Evolutionary conservation across 2,113 vertebrate genomes (phyloP), one percentile per base, ranked within the genome.

Genomic region (Burhinus oedicnemus): DNA sequence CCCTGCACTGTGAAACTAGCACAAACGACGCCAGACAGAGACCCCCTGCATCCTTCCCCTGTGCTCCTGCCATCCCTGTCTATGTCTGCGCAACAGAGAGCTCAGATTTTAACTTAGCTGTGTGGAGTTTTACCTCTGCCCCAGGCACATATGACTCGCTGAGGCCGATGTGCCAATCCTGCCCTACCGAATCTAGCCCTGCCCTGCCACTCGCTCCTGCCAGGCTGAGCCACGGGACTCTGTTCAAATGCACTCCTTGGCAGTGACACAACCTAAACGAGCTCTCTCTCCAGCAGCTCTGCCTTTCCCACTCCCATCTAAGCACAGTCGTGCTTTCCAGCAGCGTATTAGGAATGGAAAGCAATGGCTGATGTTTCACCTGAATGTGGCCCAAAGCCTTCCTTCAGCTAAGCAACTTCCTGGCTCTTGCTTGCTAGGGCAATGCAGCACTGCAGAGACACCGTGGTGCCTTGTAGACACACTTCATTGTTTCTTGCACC

Each of bases 81-180:
- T 61, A 32, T 30, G 62, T 32, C 58, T 34, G 38, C 16, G 38
- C 51, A 89, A 49, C 32, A 54, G 23, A 36, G 19, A 49, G 22
- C 52, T 78, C 49, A 13, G 55, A 45, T 47, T 78, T 72, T 61
- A 68, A 42, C 36, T 60, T 19, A 45, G 36, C 49, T 12, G 3
- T 11, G 27, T 21, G 14, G 38, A 68, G 66, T 20, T 82, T 83
- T 20, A 84, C 74, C 70, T 65, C 89, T 85, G 34, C 34, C 70
- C 52, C 45, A 12, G 65, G 61, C 57, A 65, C 2, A 0, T 12
- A 44, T 17, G 14, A 29, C 42, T 55, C 2, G 0, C 69, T 3
- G 9, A 91, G 27, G 47, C 27, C 1, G 0, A 52, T 16, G 62
- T 40, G 66, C 49, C 83, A 65, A 20, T 26, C 36, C 21, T 3